Base-by-base conservation (phyloP, 2,797 vertebrate species). In the Takifugu ocellatus region DNA sequence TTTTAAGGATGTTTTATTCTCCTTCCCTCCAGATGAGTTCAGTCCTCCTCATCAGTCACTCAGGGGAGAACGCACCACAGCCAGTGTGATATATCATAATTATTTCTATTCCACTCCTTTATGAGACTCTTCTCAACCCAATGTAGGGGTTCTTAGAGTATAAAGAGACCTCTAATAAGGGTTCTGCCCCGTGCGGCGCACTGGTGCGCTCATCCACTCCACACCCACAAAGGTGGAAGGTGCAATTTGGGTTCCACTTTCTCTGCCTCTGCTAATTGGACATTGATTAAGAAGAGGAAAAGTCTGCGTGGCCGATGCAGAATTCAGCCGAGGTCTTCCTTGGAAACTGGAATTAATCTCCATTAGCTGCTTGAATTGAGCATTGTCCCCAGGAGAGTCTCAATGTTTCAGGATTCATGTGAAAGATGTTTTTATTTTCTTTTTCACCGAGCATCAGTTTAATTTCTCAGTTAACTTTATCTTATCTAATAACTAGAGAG, bases 311-410 rank as follows among this genome's bases (percentile, higher is more conserved):
- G 63, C 76, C 81, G 75, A 84, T 84, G 66, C 60, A 57, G 61
- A 68, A 58, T 56, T 64, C 63, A 52, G 52, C 56, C 54, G 66
- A 83, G 68, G 74, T 75, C 62, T 66, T 71, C 70, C 45, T 54
- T 47, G 67, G 70, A 71, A 80, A 83, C 71, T 58, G 27, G 49
- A 85, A 88, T 84, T 57, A 77, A 89, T 89, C 84, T 86, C 68
- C 70, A 84, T 78, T 77, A 84, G 77, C 65, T 66, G 68, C 73
- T 79, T 67, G 44, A 78, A 79, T 61, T 53, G 55, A 72, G 31
- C 31, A 49, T 77, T 63, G 60, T 70, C 77, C 78, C 59, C 66
- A 31, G 33, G 73, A 77, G 78, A 63, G 63, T 48, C 31, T 24
- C 39, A 44, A 46, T 43, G 9, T 51, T 56, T 49, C 45, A 49